phyloP scores from a whole-genome alignment of 2,797 vertebrate genomes.

The Lacerta agilis region DNA sequence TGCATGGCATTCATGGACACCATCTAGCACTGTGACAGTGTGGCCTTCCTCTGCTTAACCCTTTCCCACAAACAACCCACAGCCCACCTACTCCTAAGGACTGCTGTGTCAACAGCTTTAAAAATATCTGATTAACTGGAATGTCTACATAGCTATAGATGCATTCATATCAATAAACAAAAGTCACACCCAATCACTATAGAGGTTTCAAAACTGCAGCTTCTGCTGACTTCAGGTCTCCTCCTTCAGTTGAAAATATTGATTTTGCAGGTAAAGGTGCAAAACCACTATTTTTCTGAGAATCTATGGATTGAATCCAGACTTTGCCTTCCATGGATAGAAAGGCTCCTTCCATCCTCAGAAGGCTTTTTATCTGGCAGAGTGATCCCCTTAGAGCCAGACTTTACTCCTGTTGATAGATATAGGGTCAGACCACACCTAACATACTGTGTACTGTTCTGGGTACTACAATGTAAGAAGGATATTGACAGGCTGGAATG shows the following conservation, averaged over 20 bases:
- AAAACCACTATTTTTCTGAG: not conserved
- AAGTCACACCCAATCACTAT: not conserved
- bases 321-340: too few relatives aligned
- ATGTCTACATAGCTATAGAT: not conserved
- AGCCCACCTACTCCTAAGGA: not conserved
- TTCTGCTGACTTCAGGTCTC: not conserved
- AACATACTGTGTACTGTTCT: too few relatives aligned
- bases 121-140: not conserved
- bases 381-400: too few relatives aligned
- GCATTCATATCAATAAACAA: not conserved
- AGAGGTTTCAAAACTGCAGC: not conserved
- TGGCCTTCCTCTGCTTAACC: not conserved
- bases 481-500: too few relatives aligned
- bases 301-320: not conserved
- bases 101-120: not conserved
- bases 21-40: not conserved
- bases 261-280: not conserved
- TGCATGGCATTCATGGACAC: too few relatives aligned
- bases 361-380: too few relatives aligned
- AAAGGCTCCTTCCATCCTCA: too few relatives aligned
- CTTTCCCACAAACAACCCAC: not conserved
- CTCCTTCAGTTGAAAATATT: not conserved
- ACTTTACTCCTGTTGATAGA: too few relatives aligned
- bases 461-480: too few relatives aligned
- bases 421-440: too few relatives aligned